Percentiles rank a stretch among this genome's conserved stretches.
These are phyloP conservation scores for Saccostrea glomerata DNA, from an alignment of 1,140 invertebrate species.

Conservation along the genomic window DNA sequence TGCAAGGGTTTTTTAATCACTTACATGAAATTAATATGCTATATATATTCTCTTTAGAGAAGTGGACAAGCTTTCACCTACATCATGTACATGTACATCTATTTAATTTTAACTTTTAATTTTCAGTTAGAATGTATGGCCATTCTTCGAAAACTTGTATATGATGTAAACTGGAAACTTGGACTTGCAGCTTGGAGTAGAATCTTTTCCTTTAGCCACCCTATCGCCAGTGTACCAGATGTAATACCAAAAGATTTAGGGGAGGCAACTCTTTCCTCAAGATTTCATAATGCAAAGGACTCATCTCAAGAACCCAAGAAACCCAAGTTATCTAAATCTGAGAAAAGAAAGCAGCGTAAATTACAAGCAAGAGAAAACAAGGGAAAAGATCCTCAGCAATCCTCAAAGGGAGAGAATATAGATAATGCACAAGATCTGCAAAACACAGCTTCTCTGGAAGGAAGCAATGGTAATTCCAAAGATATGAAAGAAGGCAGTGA, in stretches of 20 bases:
- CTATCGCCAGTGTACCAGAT: constrained; percentile 66
- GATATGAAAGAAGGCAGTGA: not conserved
- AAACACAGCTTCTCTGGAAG: not conserved
- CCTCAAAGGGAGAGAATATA: not conserved
- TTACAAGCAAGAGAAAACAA: constrained; percentile 8
- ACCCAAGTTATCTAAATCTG: constrained; percentile 50
- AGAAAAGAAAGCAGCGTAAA: constrained; percentile 65
- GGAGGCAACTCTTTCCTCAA: constrained; percentile 54
- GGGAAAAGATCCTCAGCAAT: not conserved
- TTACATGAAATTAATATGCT: too few species aligned
- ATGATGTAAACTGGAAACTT: constrained; percentile 78
- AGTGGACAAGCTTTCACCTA: too few species aligned
- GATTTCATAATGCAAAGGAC: constrained; percentile 45
- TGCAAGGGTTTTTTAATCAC: too few species aligned
- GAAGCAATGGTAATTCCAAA: not conserved
- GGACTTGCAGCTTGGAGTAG: constrained; percentile 80
- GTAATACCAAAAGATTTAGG: constrained; percentile 63
- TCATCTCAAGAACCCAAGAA: constrained; percentile 37
- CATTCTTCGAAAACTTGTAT: constrained; percentile 75
- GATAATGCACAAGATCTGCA: constrained; percentile 22
- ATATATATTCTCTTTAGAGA: too few species aligned
- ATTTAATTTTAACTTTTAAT: not conserved
- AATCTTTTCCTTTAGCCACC: constrained; percentile 76
- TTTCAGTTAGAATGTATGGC: constrained; percentile 77
- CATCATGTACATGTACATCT: too few species aligned